Conservation (phyloP, 2,888 invertebrate genomes). For the Polietes domitor region DNA sequence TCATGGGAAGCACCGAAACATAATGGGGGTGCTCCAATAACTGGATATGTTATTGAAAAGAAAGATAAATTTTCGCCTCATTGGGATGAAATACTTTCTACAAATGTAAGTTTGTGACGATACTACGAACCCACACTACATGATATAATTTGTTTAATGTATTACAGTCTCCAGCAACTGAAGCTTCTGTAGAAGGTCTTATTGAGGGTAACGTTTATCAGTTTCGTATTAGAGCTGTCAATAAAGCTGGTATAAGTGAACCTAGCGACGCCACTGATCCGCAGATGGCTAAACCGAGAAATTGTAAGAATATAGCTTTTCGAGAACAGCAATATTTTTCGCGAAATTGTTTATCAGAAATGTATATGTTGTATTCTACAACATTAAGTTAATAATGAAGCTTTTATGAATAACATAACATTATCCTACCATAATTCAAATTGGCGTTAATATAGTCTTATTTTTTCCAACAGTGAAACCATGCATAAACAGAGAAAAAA, state of each 20-base stretch:
- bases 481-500: conserved; percentile 95
- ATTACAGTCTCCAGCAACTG: conserved; percentile 86
- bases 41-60: conserved; percentile 97
- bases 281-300: conserved; percentile 92
- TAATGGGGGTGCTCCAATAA: conserved; percentile 98
- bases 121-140: neutral
- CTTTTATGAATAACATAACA: conserved; percentile 36
- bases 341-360: neutral
- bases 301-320: conserved; percentile 83
- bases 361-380: conserved; percentile 26
- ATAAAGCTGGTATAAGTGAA: conserved; percentile 96
- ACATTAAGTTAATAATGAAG: conserved; percentile 44
- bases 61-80: conserved; percentile 92
- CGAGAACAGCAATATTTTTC: neutral
- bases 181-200: conserved; percentile 91
- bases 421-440: neutral
- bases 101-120: conserved; percentile 61
- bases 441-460: neutral
- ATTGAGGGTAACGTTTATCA: conserved; percentile 96
- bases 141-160: neutral
- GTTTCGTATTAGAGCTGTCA: conserved; percentile 96
- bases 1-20: conserved; percentile 96
- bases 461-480: conserved; percentile 89
- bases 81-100: conserved; percentile 91
- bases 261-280: conserved; percentile 94